phyloP scores from a whole-genome alignment of 2,888 invertebrate genomes.

The Lepeophtheirus nordmannii region DNA sequence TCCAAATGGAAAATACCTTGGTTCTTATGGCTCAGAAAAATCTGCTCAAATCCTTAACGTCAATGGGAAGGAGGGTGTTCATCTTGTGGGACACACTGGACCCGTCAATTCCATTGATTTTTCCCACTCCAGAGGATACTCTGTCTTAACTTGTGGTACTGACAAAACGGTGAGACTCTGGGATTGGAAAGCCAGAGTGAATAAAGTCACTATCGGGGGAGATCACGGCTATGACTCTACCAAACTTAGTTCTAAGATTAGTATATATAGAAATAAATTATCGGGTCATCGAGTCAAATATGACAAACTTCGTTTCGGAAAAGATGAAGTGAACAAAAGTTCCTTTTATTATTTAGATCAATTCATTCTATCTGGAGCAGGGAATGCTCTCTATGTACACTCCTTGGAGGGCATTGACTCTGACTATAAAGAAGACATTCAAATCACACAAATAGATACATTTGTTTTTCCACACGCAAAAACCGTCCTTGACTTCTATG shows the following conservation, averaged over 20 bases:
- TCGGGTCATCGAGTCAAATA: not conserved
- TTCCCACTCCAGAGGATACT: not conserved
- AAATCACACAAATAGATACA: not conserved
- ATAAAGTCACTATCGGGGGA: slow-evolving; percentile 6
- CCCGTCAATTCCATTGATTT: not conserved
- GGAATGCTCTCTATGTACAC: not conserved
- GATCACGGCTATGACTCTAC: not conserved
- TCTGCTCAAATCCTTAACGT: not conserved
- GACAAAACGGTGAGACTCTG: not conserved
- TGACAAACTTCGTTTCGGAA: not conserved
- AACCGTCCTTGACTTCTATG: not conserved
- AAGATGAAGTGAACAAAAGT: not conserved
- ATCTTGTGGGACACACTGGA: not conserved
- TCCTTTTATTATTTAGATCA: not conserved
- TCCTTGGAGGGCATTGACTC: not conserved
- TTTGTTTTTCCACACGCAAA: not conserved
- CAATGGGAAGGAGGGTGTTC: not conserved
- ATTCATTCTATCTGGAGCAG: not conserved
- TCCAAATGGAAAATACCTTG: slow-evolving; percentile 1
- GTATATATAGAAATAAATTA: not conserved
- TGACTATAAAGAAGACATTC: not conserved
- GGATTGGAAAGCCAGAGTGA: not conserved
- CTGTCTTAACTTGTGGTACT: not conserved
- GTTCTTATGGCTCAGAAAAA: not conserved
- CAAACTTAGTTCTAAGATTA: not conserved